Percentiles rank a stretch among this genome's conserved stretches.
Evolutionary conservation across 2,888 invertebrate genomes (phyloP).

Genomic region (Hydriomena furcata): DNA sequence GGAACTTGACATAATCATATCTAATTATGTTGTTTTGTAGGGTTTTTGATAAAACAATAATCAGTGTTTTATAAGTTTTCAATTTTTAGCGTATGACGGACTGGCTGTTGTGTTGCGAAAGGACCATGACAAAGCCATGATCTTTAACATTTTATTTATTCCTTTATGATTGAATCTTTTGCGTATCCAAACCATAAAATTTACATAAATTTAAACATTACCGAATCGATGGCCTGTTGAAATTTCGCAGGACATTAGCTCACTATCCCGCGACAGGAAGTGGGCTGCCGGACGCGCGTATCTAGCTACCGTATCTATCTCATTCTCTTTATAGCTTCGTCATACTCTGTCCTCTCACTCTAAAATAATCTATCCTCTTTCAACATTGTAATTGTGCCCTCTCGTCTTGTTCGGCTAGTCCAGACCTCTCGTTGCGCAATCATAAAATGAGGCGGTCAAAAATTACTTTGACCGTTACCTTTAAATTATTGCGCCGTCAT

Average conservation of each 20-base stretch:
- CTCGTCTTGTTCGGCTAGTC: conserved; percentile 54
- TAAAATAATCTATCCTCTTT: conserved; percentile 53
- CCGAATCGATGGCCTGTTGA: conserved; percentile 33
- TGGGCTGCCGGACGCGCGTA: conserved; percentile 72
- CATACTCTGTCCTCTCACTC: conserved; percentile 61
- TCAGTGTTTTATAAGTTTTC: background rate
- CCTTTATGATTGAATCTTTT: background rate
- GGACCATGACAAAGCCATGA: background rate
- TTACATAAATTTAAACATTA: conserved; percentile 19
- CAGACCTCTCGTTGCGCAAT: conserved; percentile 70
- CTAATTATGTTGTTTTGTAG: conserved; percentile 26
- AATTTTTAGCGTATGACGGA: no score
- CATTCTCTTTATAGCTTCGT: conserved; percentile 65
- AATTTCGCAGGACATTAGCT: conserved; percentile 50
- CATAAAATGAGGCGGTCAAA: conserved; percentile 58
- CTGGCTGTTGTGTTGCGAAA: background rate
- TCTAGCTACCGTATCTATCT: conserved; percentile 77
- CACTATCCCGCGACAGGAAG: conserved; percentile 64
- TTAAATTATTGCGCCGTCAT: conserved; percentile 66
- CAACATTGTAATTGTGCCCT: conserved; percentile 47
- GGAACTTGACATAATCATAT: conserved; percentile 28
- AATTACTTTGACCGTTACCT: conserved; percentile 72
- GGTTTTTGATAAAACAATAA: background rate
- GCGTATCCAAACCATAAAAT: background rate
- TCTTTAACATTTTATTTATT: conserved; percentile 3